Base-by-base conservation (phyloP, 64 coral and sea anemone species). In the Astreopora myriophthalma region DNA sequence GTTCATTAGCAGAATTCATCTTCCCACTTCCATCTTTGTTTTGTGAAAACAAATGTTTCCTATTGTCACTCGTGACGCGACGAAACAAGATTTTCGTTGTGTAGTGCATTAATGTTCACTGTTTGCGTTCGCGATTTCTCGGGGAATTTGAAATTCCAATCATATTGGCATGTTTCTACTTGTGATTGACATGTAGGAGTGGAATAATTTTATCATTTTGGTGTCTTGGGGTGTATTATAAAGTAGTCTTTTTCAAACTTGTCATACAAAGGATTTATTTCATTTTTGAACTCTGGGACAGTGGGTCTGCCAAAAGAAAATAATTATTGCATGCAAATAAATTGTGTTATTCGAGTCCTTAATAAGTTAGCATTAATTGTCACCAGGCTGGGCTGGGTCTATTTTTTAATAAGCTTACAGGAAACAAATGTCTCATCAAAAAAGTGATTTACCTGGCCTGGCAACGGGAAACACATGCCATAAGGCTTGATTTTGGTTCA, bases 141-240 rank as follows among this genome's bases (percentile, higher is more conserved):
- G 2, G 30, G 40, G 16, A 83, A 64, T 65, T 17, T 24, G 29
- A 58, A 83, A 65, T 64, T 65, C 55, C 34, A 25, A 22, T 19
- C 79, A 65, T 80, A 58, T 34, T 80, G 49, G 49, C 27, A 60
- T 35, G 48, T 60, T 80, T 19, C 2, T n/a, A 17, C 23, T 24
- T 83, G 30, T 65, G 52, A 39, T 63, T 83, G 79, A 83, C 57
- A 34, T 64, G 30, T 63, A 29, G 19, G 32, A 83, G 34, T 64
- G 58, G 58, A 65, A n/a, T 83, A 30, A 24, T 25, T 64, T 83
- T 27, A n/a, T n/a, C n/a, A n/a, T 78, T 17, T 24, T 51, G 13
- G 11, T 73, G 19, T 73, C 70, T 3, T 33, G 24, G 48, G 7
- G 20, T 66, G 62, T 66, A 8, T 66, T 66, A 26, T 0, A 6